phyloP scores from a whole-genome alignment of 2,888 invertebrate species.

The Nemurella pictetii region DNA sequence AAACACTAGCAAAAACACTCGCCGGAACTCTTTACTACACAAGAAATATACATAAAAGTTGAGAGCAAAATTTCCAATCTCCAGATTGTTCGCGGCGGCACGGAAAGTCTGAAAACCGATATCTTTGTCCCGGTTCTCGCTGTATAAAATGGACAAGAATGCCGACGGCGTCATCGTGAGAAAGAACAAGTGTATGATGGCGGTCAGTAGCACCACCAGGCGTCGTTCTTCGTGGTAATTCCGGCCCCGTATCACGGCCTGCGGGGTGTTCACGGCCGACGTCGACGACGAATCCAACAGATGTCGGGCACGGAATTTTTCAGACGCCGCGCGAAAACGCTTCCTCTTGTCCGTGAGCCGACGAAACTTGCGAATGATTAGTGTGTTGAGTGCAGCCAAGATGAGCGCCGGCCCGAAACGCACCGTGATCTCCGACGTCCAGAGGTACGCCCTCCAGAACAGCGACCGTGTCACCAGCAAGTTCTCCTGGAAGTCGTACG shows the following conservation, averaged over 20 bases:
- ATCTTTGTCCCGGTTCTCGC: constrained; percentile 47
- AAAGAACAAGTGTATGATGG: constrained; percentile 56
- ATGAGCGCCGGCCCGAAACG: constrained; percentile 54
- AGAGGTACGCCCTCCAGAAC: constrained; percentile 50
- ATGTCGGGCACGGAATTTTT: constrained; percentile 40
- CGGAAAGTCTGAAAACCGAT: constrained; percentile 52
- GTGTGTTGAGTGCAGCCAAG: constrained; percentile 53
- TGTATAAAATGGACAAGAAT: constrained; percentile 52
- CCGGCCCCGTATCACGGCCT: constrained; percentile 30
- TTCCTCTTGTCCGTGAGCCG: constrained; percentile 51
- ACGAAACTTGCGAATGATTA: constrained; percentile 54
- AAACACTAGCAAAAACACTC: constrained; percentile 44
- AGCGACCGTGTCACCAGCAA: constrained; percentile 44
- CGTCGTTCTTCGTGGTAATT: constrained; percentile 53
- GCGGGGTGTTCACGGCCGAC: constrained; percentile 29
- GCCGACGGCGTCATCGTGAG: constrained; percentile 56
- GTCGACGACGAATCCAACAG: constrained; percentile 37
- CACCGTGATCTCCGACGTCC: constrained; percentile 52
- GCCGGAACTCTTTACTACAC: constrained; percentile 51
- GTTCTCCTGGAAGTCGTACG: constrained; percentile 45
- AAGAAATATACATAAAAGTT: constrained; percentile 56
- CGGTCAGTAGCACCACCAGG: constrained; percentile 52
- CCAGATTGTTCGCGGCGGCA: constrained; percentile 54
- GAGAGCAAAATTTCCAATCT: constrained; percentile 56
- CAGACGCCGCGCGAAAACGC: constrained; percentile 46